phyloP scores from a whole-genome alignment of 1,140 invertebrate species.

The Eciton burchellii region DNA sequence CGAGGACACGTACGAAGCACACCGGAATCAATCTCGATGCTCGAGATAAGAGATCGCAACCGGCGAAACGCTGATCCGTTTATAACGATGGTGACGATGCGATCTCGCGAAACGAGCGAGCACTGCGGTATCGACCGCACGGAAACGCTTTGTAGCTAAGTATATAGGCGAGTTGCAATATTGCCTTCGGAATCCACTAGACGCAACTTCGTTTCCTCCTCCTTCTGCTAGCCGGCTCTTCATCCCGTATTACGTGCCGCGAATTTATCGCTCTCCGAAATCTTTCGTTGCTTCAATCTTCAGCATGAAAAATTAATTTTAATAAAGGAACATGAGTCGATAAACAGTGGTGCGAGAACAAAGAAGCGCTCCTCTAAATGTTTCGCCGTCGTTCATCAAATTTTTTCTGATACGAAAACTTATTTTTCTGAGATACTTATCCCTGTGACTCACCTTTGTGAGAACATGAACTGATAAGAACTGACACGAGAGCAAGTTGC shows the following conservation, averaged over 20 bases:
- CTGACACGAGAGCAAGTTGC: no score
- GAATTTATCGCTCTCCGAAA: constrained; percentile 40
- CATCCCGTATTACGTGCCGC: constrained; percentile 42
- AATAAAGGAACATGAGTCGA: no score
- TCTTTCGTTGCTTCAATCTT: no score
- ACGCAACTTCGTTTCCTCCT: constrained; percentile 45
- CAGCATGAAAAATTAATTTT: no score
- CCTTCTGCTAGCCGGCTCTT: constrained; percentile 7
- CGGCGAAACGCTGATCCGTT: constrained; percentile 35
- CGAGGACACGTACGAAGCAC: constrained; percentile 57
- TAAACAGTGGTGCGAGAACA: no score
- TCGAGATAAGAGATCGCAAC: neutral
- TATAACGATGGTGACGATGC: constrained; percentile 17
- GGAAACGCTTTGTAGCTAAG: constrained; percentile 46
- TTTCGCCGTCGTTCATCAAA: no score
- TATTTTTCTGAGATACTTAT: no score
- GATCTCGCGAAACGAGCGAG: neutral
- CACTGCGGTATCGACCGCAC: constrained; percentile 4
- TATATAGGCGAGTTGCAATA: constrained; percentile 38
- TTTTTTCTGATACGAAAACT: no score
- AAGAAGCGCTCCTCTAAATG: no score
- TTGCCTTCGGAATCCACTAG: constrained; percentile 37
- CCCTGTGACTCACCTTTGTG: no score
- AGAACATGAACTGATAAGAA: no score
- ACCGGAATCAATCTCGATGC: constrained; percentile 37